Evolutionary conservation across 2,888 invertebrate species (phyloP).

Genomic region (Trissolcus brochymenae): DNA sequence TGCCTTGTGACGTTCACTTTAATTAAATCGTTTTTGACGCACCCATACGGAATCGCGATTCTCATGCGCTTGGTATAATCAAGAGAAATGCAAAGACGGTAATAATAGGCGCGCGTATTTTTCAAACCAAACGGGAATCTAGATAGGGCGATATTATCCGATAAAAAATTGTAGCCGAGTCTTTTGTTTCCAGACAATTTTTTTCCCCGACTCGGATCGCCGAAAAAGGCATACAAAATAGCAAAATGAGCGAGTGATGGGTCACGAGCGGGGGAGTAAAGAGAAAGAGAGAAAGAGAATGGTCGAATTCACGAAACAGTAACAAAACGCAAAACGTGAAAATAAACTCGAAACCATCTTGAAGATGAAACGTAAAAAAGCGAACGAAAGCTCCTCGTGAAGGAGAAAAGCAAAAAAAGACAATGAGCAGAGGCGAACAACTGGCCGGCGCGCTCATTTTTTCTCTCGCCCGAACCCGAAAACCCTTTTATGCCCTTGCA

Average conservation of each 20-base stretch:
- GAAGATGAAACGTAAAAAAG: conserved; percentile 44
- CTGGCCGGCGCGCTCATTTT: conserved; percentile 72
- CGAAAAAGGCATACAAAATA: conserved; percentile 62
- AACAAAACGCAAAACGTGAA: conserved; percentile 58
- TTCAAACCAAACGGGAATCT: conserved; percentile 73
- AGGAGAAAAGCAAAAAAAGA: conserved; percentile 53
- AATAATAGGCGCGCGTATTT: conserved; percentile 65
- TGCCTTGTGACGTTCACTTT: conserved; percentile 2
- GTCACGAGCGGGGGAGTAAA: conserved; percentile 48
- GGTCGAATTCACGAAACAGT: conserved; percentile 42
- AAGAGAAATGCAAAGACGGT: neutral
- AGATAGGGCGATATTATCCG: conserved; percentile 70
- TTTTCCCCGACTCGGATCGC: conserved; percentile 70
- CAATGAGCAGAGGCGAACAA: conserved; percentile 53
- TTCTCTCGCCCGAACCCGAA: conserved; percentile 74
- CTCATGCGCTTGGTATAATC: neutral
- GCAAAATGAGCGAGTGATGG: conserved; percentile 22
- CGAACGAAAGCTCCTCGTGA: conserved; percentile 28
- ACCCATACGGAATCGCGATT: neutral
- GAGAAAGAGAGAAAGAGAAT: no score
- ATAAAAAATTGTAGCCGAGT: conserved; percentile 71
- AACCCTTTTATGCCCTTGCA: conserved; percentile 73
- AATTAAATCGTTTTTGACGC: conserved; percentile 17
- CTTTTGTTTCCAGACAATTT: conserved; percentile 70
- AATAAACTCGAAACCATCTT: conserved; percentile 51